Evolutionary conservation across 2,797 vertebrate genomes (phyloP).

Genomic region (Trematomus bernacchii): DNA sequence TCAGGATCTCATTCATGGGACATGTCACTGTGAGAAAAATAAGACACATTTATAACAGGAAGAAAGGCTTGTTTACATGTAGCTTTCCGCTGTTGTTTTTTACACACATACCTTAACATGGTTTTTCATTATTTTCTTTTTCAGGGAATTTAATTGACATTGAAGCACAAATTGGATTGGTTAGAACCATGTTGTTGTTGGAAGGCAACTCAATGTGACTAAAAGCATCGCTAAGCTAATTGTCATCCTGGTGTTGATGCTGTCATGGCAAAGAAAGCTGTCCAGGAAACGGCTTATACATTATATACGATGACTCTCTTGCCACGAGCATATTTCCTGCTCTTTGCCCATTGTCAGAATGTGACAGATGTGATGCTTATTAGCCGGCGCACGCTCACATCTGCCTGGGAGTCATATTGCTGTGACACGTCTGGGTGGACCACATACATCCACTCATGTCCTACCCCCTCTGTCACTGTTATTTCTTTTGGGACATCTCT

Average conservation of each 20-base stretch:
- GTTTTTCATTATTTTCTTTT: conserved; percentile 33
- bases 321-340: conserved; percentile 22
- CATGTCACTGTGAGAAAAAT: conserved; percentile 88
- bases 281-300: conserved; percentile 25
- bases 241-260: conserved; percentile 57
- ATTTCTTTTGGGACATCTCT: conserved; percentile 57
- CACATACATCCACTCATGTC: conserved; percentile 31
- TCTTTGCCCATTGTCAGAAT: conserved; percentile 26
- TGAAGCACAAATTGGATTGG: conserved; percentile 59
- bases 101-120: conserved; percentile 22
- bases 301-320: conserved; percentile 37
- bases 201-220: conserved; percentile 62
- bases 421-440: conserved; percentile 30
- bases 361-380: conserved; percentile 44
- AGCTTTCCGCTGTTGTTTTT: conserved; percentile 8
- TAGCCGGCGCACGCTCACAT: conserved; percentile 27
- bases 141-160: conserved; percentile 47
- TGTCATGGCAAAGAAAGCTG: conserved; percentile 51
- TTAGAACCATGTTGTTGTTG: conserved; percentile 50
- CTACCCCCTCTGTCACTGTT: conserved; percentile 41
- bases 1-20: conserved; percentile 94
- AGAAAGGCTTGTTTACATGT: conserved; percentile 12
- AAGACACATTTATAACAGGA: conserved; percentile 5
- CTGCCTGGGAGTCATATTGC: conserved; percentile 39
- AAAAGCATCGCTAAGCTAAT: conserved; percentile 60